Conservation (phyloP, 2,113 vertebrate genomes). For the Dissostichus mawsoni region DNA sequence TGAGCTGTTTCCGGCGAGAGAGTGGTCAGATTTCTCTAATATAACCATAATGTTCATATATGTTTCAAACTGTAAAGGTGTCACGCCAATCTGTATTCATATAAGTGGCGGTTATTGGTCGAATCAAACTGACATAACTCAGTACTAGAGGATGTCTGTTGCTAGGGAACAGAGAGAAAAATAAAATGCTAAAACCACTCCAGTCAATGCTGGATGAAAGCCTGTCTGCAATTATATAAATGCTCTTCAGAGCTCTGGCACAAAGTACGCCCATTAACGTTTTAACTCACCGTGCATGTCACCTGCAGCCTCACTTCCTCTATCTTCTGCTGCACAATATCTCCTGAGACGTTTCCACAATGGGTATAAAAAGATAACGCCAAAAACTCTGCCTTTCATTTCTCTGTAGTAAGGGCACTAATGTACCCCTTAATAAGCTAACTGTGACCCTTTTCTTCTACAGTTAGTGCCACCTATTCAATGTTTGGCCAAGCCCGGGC, state of each 20-base stretch:
- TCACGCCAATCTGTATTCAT: constrained; percentile 42
- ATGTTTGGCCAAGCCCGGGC: constrained; percentile 25
- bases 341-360: neutral
- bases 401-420: neutral
- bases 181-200: constrained; percentile 83
- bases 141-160: constrained; percentile 80
- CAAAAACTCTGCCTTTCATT: neutral
- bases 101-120: constrained; percentile 69
- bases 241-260: constrained; percentile 74
- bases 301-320: constrained; percentile 49
- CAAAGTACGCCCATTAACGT: constrained; percentile 71
- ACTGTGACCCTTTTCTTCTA: neutral
- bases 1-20: neutral
- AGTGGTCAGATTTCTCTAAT: neutral
- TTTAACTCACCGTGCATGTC: constrained; percentile 62
- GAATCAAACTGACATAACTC: constrained; percentile 78
- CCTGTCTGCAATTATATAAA: constrained; percentile 85
- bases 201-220: constrained; percentile 80
- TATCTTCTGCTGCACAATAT: neutral
- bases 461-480: neutral
- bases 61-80: constrained; percentile 14
- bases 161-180: constrained; percentile 85
- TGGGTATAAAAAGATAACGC: neutral
- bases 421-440: neutral
- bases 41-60: constrained; percentile 20